A percentile compares a stretch with the other conserved stretches of the same genome.
phyloP scores from a whole-genome alignment of 2,888 invertebrate species.

The Fragum sueziense region DNA sequence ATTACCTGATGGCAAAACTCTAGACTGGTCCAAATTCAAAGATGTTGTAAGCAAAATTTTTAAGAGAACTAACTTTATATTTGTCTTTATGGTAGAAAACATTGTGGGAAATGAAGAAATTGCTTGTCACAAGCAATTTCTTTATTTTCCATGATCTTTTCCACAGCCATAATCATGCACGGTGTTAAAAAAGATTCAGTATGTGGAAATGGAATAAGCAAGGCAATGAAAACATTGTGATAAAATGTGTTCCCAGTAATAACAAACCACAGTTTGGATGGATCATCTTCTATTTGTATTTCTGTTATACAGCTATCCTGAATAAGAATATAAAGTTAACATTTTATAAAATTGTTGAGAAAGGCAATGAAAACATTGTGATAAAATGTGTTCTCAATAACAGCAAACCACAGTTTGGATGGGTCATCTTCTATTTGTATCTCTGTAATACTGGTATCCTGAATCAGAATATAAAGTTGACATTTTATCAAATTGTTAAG shows the following conservation, averaged over 20 bases:
- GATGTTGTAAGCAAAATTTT: too few species aligned
- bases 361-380: constrained; percentile 87
- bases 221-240: constrained; percentile 88
- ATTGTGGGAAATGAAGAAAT: background rate
- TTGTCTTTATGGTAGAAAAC: too few species aligned
- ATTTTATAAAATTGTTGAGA: constrained; percentile 88
- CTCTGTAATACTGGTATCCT: constrained; percentile 54
- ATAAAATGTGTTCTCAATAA: constrained; percentile 89
- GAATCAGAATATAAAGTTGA: too few species aligned
- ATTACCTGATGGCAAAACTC: too few species aligned
- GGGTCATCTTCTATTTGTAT: constrained; percentile 72
- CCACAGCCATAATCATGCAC: background rate
- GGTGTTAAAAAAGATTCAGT: too few species aligned
- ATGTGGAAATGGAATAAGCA: too few species aligned
- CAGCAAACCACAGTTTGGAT: constrained; percentile 83
- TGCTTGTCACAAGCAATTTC: background rate
- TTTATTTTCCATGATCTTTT: too few species aligned
- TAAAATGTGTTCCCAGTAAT: constrained; percentile 87
- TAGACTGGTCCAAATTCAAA: too few species aligned
- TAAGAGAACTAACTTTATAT: too few species aligned
- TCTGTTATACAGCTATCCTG: constrained; percentile 54
- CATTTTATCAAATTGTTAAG: too few species aligned
- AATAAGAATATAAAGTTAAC: too few species aligned
- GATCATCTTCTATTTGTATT: constrained; percentile 72
- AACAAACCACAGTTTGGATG: constrained; percentile 83